Conservation (phyloP, 2,888 invertebrate species). For the Eupithecia subumbrata region DNA sequence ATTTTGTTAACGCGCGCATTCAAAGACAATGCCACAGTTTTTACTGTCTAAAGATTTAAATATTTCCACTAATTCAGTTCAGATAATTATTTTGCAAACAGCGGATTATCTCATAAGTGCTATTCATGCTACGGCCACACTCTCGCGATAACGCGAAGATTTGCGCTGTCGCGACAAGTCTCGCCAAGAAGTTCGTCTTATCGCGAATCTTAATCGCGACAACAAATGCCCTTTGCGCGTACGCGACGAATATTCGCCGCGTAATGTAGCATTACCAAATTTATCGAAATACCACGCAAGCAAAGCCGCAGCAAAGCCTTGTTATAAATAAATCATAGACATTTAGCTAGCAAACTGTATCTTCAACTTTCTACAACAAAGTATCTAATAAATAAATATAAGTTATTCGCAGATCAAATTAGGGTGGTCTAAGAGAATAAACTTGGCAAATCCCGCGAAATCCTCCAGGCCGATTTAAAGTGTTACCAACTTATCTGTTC, state of each 20-base stretch:
- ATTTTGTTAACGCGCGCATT: no score
- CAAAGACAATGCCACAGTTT: no score
- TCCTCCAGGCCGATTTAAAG: conserved; percentile 34
- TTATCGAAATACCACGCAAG: no score
- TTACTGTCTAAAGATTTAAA: no score
- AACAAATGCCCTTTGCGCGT: no score
- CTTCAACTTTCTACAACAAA: conserved; percentile 3
- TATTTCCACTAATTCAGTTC: no score
- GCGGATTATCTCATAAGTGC: background rate
- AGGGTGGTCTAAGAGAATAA: conserved; percentile 32
- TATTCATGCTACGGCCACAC: background rate
- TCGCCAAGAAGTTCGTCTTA: no score
- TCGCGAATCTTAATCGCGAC: no score
- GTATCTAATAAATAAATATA: conserved; percentile 18
- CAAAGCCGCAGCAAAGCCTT: background rate
- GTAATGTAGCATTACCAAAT: no score
- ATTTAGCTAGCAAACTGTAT: background rate
- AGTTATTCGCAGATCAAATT: conserved; percentile 33
- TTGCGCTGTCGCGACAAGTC: no score
- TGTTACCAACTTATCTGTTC: conserved; percentile 2
- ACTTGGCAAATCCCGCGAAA: conserved; percentile 37
- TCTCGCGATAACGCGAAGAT: no score
- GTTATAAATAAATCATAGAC: background rate
- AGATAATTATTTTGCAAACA: background rate
- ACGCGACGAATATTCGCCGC: no score